Conservation (phyloP, 2,113 vertebrate species). For the Lonchura striata region DNA sequence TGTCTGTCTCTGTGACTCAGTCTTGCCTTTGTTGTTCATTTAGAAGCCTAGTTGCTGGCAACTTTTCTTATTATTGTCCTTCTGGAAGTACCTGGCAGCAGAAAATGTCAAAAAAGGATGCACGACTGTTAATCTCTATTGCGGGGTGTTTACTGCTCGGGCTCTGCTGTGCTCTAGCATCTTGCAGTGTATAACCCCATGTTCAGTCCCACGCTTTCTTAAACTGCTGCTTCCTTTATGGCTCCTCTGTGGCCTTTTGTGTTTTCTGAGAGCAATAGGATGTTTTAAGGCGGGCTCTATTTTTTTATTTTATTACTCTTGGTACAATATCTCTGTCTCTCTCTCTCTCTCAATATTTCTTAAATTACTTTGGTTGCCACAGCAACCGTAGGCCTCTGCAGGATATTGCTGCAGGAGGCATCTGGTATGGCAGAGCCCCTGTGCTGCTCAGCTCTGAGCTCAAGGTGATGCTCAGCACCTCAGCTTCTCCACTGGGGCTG, state of each 20-base stretch:
- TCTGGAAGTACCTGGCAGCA: slow-evolving; percentile 21
- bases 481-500: neutral
- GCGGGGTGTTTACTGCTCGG: neutral
- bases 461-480: neutral
- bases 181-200: neutral
- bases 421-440: neutral
- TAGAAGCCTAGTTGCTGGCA: neutral
- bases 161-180: neutral
- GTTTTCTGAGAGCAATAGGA: neutral
- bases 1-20: slow-evolving; percentile 24
- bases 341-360: slow-evolving; percentile 21
- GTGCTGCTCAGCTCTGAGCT: neutral
- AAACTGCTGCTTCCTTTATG: neutral
- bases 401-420: neutral
- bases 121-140: neutral
- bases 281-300: neutral
- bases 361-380: slow-evolving; percentile 55
- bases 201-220: neutral
- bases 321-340: neutral
- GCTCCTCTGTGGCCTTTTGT: neutral
- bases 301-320: slow-evolving; percentile 34
- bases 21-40: neutral
- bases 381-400: slow-evolving; percentile 41
- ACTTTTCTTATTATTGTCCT: slow-evolving; percentile 13
- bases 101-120: neutral